Conservation (phyloP, 2,113 vertebrate genomes). For the Dasyornis broadbenti region DNA sequence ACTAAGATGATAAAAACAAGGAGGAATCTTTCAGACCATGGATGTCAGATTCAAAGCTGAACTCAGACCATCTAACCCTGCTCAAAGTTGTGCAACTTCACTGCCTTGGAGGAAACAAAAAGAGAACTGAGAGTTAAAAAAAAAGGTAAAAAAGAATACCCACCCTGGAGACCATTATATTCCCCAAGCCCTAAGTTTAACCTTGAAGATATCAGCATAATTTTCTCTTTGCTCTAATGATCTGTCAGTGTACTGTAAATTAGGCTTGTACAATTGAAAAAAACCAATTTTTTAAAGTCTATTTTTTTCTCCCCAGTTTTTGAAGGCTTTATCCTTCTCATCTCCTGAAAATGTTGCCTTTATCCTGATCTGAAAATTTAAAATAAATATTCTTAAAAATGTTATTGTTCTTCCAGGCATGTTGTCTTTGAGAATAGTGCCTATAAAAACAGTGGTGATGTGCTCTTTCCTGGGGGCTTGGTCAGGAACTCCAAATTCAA, state of each 20-base stretch:
- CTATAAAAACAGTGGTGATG: not conserved
- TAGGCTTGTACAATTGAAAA: not conserved
- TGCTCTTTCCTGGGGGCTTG: not conserved
- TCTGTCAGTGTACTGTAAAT: not conserved
- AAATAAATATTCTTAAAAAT: not conserved
- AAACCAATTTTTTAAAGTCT: accelerated
- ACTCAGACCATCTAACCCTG: not conserved
- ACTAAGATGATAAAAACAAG: not conserved
- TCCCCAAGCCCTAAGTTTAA: not conserved
- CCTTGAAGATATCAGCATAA: not conserved
- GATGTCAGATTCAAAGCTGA: not conserved
- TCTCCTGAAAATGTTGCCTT: not conserved
- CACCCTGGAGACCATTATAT: not conserved
- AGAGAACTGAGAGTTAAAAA: not conserved
- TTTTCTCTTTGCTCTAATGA: not conserved
- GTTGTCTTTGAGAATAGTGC: not conserved
- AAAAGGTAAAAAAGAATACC: not conserved
- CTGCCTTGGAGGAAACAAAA: not conserved
- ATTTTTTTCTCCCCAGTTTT: not conserved
- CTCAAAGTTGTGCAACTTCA: not conserved
- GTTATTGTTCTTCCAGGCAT: not conserved
- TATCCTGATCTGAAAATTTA: not conserved
- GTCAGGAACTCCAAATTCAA: not conserved
- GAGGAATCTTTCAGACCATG: not conserved
- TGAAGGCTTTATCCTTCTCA: not conserved